phyloP scores from a whole-genome alignment of 2,888 invertebrate species.

The Drosophila diplacantha region DNA sequence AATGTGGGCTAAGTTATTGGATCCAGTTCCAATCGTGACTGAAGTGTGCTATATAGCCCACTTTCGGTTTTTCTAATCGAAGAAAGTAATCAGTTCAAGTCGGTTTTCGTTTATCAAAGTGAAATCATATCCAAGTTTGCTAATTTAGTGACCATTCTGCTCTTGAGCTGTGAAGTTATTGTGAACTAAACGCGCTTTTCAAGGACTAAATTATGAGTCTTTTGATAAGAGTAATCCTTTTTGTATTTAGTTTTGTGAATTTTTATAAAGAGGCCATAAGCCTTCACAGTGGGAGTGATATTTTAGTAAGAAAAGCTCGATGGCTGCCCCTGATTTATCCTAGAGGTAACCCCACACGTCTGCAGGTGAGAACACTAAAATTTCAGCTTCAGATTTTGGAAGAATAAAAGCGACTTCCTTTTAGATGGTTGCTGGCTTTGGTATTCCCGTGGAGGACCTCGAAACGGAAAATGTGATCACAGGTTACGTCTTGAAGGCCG shows the following conservation, averaged over 20 bases:
- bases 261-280: not conserved
- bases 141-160: conserved; percentile 38
- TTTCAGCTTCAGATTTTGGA: not conserved
- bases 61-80: conserved; percentile 49
- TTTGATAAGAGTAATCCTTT: not conserved
- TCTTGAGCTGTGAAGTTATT: conserved; percentile 31
- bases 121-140: conserved; percentile 10
- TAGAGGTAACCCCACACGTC: conserved; percentile 41
- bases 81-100: conserved; percentile 46
- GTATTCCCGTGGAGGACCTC: conserved; percentile 39
- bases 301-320: conserved; percentile 50
- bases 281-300: conserved; percentile 38
- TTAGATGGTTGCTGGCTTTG: conserved; percentile 52
- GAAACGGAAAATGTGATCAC: conserved; percentile 49
- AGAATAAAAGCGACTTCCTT: not conserved
- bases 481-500: conserved; percentile 64
- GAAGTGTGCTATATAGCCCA: conserved; percentile 37
- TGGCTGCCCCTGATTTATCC: conserved; percentile 54
- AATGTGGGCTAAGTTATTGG: conserved; percentile 37
- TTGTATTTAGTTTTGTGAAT: not conserved
- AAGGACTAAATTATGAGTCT: conserved; percentile 4
- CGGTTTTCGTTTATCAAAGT: conserved; percentile 14
- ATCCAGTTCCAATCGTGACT: conserved; percentile 11
- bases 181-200: not conserved
- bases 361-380: conserved; percentile 38